These are phyloP conservation scores for Coregonus sp. DNA, from an alignment of 2,797 vertebrate species.

Conservation along the genomic window DNA sequence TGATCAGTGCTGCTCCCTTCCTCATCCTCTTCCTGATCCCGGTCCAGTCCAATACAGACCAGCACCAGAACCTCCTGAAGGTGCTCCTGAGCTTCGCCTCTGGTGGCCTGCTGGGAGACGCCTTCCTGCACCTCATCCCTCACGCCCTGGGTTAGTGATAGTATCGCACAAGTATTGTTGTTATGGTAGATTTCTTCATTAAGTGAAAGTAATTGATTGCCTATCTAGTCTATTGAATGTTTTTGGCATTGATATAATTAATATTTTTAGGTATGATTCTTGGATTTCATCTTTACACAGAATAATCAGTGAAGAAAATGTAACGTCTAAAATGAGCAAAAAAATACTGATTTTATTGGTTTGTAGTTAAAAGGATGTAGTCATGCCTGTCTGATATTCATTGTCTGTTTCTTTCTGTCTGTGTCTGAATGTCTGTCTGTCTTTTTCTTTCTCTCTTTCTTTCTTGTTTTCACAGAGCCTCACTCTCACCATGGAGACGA, in stretches of 20 bases:
- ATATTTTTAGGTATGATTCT: neutral
- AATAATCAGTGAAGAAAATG: no score
- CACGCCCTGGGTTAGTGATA: constrained; percentile 83
- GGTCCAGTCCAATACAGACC: constrained; percentile 88
- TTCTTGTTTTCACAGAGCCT: constrained; percentile 72
- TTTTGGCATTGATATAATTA: neutral
- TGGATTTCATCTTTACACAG: neutral
- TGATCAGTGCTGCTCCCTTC: constrained; percentile 92
- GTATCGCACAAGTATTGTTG: neutral
- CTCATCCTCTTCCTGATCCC: constrained; percentile 92
- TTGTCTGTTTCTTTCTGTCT: neutral
- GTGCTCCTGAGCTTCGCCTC: constrained; percentile 92
- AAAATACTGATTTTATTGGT: no score
- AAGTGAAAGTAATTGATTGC: no score
- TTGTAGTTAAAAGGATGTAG: neutral
- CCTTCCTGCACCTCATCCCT: constrained; percentile 93
- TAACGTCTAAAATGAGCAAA: no score
- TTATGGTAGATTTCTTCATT: no score
- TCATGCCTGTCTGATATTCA: neutral
- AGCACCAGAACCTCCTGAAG: constrained; percentile 88
- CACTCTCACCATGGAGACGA: constrained; percentile 77
- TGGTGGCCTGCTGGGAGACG: constrained; percentile 90
- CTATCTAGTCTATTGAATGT: neutral
- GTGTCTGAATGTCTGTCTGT: neutral
- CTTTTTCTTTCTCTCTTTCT: neutral